Evolutionary conservation across 2,797 vertebrate genomes (phyloP).

Genomic region (Myotis pilosus): DNA sequence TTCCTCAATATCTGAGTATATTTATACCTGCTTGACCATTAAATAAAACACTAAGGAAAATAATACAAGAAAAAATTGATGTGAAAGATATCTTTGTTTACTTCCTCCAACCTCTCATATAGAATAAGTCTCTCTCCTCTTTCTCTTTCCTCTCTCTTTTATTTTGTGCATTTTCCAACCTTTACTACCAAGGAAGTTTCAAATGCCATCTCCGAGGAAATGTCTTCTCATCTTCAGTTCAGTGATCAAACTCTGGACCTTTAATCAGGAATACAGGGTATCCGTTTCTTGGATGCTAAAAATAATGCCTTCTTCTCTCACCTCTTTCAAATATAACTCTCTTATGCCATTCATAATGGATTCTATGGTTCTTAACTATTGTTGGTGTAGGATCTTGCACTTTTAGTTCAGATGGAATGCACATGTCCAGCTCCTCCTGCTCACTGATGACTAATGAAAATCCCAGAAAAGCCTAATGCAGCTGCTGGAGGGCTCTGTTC

Average conservation of each 20-base stretch:
- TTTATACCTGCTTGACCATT: not conserved
- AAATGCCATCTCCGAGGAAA: constrained; percentile 7
- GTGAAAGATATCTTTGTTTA: not conserved
- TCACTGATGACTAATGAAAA: not conserved
- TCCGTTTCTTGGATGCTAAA: not conserved
- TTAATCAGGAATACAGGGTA: not conserved
- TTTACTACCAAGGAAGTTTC: not conserved
- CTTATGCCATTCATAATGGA: not conserved
- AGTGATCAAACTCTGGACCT: not conserved
- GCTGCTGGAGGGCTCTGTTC: not conserved
- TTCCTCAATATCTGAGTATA: not conserved
- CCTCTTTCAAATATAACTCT: not conserved
- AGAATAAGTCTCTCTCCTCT: not conserved
- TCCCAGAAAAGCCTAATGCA: not conserved
- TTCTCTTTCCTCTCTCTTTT: not conserved
- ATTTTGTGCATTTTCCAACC: not conserved
- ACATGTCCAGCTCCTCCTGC: not conserved
- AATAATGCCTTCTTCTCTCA: not conserved
- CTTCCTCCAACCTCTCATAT: not conserved
- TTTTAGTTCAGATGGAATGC: not conserved
- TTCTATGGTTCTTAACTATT: not conserved
- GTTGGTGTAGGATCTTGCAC: not conserved
- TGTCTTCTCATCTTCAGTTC: not conserved
- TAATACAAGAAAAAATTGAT: not conserved
- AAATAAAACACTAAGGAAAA: not conserved